Percentiles rank a stretch among this genome's conserved stretches.
phyloP scores from a whole-genome alignment of 2,113 vertebrate genomes.

The Peromyscus polionotus region DNA sequence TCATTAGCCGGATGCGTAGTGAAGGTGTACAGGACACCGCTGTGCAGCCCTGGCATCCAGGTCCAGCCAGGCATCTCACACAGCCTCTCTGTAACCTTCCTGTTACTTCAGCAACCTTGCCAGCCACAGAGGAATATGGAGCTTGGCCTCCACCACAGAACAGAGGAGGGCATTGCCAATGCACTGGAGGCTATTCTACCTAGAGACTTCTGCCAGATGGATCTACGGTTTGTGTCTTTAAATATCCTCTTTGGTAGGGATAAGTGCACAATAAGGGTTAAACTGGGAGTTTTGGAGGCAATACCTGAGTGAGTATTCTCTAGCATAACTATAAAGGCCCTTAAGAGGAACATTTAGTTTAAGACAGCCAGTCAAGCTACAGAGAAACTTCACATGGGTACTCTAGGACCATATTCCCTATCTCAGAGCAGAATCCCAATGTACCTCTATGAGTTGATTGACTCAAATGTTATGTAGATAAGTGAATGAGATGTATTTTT shows the following conservation, averaged over 20 bases:
- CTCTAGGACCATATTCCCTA: accelerated
- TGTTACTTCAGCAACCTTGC: not conserved
- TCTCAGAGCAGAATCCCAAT: not conserved
- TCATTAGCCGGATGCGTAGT: not conserved
- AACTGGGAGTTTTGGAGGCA: not conserved
- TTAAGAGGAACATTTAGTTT: not conserved
- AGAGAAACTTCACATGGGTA: not conserved
- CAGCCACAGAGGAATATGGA: accelerated
- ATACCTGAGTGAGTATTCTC: not conserved
- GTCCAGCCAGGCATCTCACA: not conserved
- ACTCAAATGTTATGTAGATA: not conserved
- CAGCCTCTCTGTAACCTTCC: not conserved
- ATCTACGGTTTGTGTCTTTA: not conserved
- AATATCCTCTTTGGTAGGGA: not conserved
- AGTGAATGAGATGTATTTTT: not conserved
- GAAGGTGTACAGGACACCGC: accelerated
- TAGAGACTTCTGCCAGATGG: not conserved
- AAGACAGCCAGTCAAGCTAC: accelerated
- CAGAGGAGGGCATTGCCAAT: accelerated
- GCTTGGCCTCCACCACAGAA: too few relatives aligned
- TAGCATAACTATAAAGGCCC: too few relatives aligned
- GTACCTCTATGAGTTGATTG: not conserved
- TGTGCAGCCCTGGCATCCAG: accelerated
- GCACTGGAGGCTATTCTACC: accelerated
- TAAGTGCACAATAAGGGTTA: not conserved